phyloP scores from a whole-genome alignment of 2,113 vertebrate genomes.

The Cynocephalus volans region DNA sequence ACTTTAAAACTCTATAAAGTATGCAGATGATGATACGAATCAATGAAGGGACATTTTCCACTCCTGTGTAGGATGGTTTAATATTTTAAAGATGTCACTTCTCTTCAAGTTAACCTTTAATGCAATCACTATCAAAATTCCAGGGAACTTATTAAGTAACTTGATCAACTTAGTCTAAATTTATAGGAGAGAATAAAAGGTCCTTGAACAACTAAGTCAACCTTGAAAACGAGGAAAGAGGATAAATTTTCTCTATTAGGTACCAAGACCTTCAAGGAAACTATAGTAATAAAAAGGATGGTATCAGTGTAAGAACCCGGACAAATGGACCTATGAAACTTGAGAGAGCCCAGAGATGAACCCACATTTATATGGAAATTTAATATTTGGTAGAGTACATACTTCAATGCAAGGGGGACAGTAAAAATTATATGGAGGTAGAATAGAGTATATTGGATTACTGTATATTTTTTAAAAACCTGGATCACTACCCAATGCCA shows the following conservation, averaged over 20 bases:
- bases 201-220: background rate
- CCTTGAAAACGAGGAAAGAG: background rate
- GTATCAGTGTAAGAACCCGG: too few relatives aligned
- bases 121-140: background rate
- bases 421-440: too few relatives aligned
- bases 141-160: background rate
- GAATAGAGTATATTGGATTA: too few relatives aligned
- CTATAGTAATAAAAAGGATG: too few relatives aligned
- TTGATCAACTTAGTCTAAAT: background rate
- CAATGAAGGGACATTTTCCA: background rate
- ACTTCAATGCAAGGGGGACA: too few relatives aligned
- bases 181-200: background rate
- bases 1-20: background rate
- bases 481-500: too few relatives aligned
- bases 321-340: too few relatives aligned
- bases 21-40: background rate
- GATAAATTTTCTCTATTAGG: background rate
- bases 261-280: too few relatives aligned
- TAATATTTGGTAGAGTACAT: too few relatives aligned
- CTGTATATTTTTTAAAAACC: too few relatives aligned
- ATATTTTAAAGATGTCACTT: slow-evolving; percentile 16
- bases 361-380: too few relatives aligned
- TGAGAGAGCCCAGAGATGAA: too few relatives aligned
- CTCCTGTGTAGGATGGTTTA: background rate
- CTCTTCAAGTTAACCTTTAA: background rate